Conservation (phyloP, 2,113 vertebrate species). For the Marmota monax region DNA sequence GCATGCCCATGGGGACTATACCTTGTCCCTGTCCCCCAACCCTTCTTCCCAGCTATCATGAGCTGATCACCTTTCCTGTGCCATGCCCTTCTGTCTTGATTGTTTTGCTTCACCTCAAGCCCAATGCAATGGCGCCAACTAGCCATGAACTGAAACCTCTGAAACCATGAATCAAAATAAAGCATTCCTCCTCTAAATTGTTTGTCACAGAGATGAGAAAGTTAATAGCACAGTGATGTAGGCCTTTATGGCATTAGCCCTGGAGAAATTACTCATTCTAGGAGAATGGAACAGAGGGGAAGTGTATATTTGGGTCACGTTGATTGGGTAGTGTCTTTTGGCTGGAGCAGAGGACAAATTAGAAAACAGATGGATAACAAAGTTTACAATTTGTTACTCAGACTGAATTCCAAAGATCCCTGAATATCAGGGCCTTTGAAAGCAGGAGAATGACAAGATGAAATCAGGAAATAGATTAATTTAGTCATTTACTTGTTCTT, state of each 20-base stretch:
- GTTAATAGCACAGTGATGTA: neutral
- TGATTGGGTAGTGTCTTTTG: conserved; percentile 8
- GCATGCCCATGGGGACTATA: no score
- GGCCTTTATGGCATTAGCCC: neutral
- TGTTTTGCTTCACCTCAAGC: no score
- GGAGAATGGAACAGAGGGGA: conserved; percentile 17
- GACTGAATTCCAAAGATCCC: neutral
- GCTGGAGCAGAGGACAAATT: conserved; percentile 15
- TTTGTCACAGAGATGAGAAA: no score
- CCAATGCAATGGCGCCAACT: no score
- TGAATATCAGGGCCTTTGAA: conserved; percentile 19
- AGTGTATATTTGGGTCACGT: conserved; percentile 6
- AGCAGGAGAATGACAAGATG: neutral
- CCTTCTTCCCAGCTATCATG: no score
- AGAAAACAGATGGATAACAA: neutral
- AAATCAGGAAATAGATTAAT: conserved; percentile 44
- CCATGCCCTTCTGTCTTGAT: no score
- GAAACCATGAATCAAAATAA: no score
- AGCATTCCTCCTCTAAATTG: no score
- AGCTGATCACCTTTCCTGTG: no score
- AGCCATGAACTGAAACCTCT: no score
- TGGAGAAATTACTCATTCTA: conserved; percentile 13
- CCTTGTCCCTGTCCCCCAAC: no score
- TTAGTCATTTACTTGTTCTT: conserved; percentile 28
- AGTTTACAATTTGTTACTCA: neutral